Conservation (phyloP, 2,888 invertebrate genomes). For the Aphodius sticticus region DNA sequence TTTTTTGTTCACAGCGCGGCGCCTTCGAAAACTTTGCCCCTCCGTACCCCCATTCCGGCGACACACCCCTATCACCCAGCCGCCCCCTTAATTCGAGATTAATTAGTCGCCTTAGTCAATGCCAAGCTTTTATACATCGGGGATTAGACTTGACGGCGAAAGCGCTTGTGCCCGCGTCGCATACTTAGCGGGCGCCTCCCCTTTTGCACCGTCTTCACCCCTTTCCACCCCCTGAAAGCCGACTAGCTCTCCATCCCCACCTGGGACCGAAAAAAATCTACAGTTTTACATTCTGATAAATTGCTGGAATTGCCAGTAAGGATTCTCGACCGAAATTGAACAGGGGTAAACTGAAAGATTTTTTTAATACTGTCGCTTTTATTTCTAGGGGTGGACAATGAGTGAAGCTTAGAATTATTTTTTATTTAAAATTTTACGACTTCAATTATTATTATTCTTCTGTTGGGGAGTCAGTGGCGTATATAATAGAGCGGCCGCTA, state of each 20-base stretch:
- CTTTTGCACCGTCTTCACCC: background rate
- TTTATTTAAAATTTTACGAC: too few relatives aligned
- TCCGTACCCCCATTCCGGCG: background rate
- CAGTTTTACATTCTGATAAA: background rate
- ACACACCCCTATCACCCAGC: background rate
- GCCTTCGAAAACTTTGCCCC: background rate
- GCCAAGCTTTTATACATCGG: background rate
- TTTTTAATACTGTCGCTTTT: background rate
- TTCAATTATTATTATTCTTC: too few relatives aligned
- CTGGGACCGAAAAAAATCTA: background rate
- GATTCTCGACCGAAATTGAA: background rate
- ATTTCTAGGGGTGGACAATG: background rate
- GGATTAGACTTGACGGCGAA: constrained; percentile 4
- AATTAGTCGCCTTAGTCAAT: constrained; percentile 4
- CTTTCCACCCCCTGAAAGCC: background rate
- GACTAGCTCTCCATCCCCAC: too few relatives aligned
- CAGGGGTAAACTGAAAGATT: background rate
- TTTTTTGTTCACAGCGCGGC: background rate
- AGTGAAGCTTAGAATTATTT: too few relatives aligned
- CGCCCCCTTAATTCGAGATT: background rate
- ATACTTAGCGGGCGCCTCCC: background rate
- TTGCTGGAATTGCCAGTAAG: background rate
- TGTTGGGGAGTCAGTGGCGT: too few relatives aligned
- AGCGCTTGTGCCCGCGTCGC: background rate
- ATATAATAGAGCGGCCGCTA: too few relatives aligned